Base-by-base conservation (phyloP, 1,140 invertebrate species). In the Andricus grossulariae region DNA sequence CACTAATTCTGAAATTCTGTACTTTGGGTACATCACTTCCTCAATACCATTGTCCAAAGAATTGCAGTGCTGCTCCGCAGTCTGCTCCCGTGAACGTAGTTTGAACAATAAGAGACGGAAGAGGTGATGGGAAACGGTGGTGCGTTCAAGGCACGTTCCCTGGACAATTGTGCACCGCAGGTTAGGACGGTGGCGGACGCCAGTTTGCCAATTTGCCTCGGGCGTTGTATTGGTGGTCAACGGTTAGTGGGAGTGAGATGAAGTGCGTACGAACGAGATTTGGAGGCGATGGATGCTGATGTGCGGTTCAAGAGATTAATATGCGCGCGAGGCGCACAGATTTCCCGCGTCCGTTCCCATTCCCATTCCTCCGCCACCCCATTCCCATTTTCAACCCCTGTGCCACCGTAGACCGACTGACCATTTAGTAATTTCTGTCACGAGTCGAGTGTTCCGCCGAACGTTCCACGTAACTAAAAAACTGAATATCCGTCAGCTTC, bases 371-470 rank as follows among this genome's bases (percentile, higher is more conserved):
- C 15, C 16, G 25, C 39, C 50, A 52, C 72, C 66, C 54, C 77
- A 83, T 79, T 74, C 80, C 73, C 79, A 76, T 75, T 79, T 74
- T 72, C 73, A 66, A 54, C 80, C 57, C 72, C 54, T 79, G 78
- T 76, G 77, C 77, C 72, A 73, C 76, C 50, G 51, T 52, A 70
- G 54, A 54, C 57, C 55, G 60, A 72, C 76, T 81, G 77, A 84
- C 82, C 85, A 84, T 86, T 89, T 89, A 87, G 85, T 84, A 87
- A 91, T 91, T 91, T 91, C 90, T 90, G 90, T 91, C 90, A 91
- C 90, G 90, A 91, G 88, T 87, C 87, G 82, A 82, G 81, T 80
- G 86, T 84, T 82, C 80, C 82, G 82, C 78, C 76, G 71, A 86
- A 83, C 82, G 85, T 87, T 86, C 85, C 82, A 72, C 77, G 80